Conservation (phyloP, 2,797 vertebrate species). For the Myotis planiceps region DNA sequence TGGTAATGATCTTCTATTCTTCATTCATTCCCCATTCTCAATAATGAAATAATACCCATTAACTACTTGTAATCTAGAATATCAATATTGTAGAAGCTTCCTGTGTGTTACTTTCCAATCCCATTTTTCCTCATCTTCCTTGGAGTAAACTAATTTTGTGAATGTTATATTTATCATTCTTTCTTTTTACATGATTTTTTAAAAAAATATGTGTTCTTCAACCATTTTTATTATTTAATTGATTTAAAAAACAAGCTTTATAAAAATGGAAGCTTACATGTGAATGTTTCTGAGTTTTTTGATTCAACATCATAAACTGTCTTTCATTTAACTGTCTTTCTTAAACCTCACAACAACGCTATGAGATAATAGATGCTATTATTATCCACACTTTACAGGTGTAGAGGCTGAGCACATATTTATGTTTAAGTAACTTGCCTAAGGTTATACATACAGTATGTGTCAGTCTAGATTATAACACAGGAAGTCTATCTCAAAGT, state of each 20-base stretch:
- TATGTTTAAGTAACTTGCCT: background rate
- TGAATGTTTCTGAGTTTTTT: background rate
- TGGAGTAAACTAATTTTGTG: background rate
- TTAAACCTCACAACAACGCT: background rate
- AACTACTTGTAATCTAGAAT: background rate
- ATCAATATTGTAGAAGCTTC: background rate
- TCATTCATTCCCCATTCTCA: background rate
- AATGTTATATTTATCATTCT: background rate
- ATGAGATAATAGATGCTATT: background rate
- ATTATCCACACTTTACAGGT: background rate
- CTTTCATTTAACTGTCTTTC: background rate
- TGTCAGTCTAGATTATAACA: slow-evolving; percentile 31
- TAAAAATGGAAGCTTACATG: background rate
- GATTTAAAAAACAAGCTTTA: background rate
- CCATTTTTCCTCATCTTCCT: background rate
- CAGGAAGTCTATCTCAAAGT: background rate
- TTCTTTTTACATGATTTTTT: background rate
- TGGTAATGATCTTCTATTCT: background rate
- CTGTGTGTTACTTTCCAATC: background rate
- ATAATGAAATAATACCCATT: background rate
- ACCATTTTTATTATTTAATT: background rate
- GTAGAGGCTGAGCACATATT: background rate
- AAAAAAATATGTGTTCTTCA: background rate
- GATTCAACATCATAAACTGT: background rate
- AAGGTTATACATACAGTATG: background rate